Base-by-base conservation (phyloP, 1,140 invertebrate species). In the Drosophila lini region DNA sequence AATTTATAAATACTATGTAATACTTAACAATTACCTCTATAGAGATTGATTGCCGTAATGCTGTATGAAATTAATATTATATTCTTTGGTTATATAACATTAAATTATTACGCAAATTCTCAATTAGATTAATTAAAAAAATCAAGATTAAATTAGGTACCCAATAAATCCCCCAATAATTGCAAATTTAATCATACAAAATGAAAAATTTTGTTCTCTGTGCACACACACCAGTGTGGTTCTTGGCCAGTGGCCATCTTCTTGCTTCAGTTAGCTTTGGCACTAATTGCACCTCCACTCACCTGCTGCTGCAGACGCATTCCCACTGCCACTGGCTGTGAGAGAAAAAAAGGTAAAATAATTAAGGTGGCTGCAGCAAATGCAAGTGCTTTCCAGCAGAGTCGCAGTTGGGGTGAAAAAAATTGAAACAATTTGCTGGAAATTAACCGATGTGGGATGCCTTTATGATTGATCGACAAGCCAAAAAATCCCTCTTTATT, bases 241-340 rank as follows among this genome's bases (percentile, higher is more conserved):
- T 69, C 64, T 64, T 82, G 64, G 74, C 78, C 73, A 63, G 48
- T 61, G 65, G 63, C 64, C 61, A 75, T 67, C 58, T 61, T 74
- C 55, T 62, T 70, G 80, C 75, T 42, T 82, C 55, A 75, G 80
- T 82, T 80, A 60, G 84, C 83, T 86, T 77, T 67, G 50, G 69
- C 79, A 82, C 79, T 86, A 85, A 85, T 85, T 85, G 82, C 75
- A 69, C 71, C 64, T 74, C 6, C 60, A 74, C 68, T 74, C 70
- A 65, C 32, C 73, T 58, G 52, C 38, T 74, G 41, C 65, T 40
- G 32, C 58, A 31, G 40, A 71, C 40, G 57, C 56, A 74, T 59
- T 69, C 32, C 19, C 67, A 52, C 40, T 42, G 42, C 44, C 19
- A 40, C 3, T 10, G 40, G 41, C 34, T 25, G 11, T 7, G 13